Evolutionary conservation across 2,888 invertebrate species (phyloP).

Genomic region (Netelia fuscicornis): DNA sequence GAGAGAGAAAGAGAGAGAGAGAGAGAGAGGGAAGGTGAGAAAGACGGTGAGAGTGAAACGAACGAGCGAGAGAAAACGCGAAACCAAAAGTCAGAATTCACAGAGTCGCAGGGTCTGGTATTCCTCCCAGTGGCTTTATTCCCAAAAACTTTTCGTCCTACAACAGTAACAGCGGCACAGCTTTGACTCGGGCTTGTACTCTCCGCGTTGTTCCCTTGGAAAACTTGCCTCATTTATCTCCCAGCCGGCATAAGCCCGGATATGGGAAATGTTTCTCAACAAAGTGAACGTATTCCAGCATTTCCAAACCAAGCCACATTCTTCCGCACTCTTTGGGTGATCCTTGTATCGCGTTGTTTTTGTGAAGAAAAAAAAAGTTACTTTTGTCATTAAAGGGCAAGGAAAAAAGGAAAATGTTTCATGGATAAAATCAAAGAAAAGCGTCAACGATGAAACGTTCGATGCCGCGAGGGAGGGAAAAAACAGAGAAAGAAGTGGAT

Average conservation of each 20-base stretch:
- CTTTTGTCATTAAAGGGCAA: neutral
- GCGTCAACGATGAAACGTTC: neutral
- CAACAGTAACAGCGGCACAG: constrained; percentile 59
- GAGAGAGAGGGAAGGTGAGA: constrained; percentile 1
- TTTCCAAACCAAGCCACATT: no score
- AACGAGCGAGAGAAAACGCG: constrained; percentile 54
- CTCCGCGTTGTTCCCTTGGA: constrained; percentile 73
- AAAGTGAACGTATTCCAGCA: no score
- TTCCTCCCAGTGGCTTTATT: constrained; percentile 66
- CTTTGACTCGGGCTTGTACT: constrained; percentile 68
- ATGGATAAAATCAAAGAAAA: constrained; percentile 40
- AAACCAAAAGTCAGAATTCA: constrained; percentile 53
- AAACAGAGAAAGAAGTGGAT: neutral
- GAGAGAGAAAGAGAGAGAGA: constrained; percentile 46
- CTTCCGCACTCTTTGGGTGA: no score
- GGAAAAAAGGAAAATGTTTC: neutral
- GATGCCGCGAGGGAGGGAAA: constrained; percentile 14
- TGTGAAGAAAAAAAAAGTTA: constrained; percentile 9
- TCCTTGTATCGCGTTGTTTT: neutral
- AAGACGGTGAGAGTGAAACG: constrained; percentile 32
- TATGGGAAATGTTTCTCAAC: constrained; percentile 24
- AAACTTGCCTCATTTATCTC: constrained; percentile 80
- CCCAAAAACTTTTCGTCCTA: constrained; percentile 75
- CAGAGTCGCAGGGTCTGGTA: constrained; percentile 47
- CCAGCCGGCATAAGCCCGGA: constrained; percentile 52